A percentile compares a stretch with the other conserved stretches of the same genome.
These are phyloP conservation scores for Cichlasoma orientale DNA, from an alignment of 2,797 vertebrate species.

Conservation along the genomic window DNA sequence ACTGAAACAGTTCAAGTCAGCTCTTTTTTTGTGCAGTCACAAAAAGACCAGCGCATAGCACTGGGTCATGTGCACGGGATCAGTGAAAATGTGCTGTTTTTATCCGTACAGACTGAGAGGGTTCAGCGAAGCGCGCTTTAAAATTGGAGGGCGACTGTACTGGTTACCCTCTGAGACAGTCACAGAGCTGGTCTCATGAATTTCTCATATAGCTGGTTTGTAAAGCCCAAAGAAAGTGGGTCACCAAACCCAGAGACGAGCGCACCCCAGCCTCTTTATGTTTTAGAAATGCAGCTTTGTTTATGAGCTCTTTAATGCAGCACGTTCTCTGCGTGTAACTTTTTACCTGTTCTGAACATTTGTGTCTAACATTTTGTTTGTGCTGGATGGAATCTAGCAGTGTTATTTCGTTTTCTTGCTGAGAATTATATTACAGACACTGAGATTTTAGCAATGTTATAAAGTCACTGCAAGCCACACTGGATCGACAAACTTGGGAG, in stretches of 20 bases:
- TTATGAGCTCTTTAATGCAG: background rate
- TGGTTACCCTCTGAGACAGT: background rate
- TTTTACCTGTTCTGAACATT: background rate
- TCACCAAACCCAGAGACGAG: background rate
- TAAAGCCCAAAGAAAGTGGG: background rate
- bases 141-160: background rate
- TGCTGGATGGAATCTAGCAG: background rate
- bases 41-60: background rate
- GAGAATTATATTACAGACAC: background rate
- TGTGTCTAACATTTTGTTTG: background rate
- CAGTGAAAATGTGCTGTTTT: background rate
- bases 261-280: background rate
- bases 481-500: background rate
- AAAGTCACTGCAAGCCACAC: background rate
- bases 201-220: background rate
- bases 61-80: background rate
- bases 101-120: background rate
- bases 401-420: background rate
- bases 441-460: background rate
- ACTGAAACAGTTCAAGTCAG: background rate
- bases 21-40: slow-evolving; percentile 12
- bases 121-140: background rate
- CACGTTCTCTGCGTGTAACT: background rate
- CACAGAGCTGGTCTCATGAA: background rate
- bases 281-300: background rate